Percentiles rank a stretch among this genome's conserved stretches.
These are phyloP conservation scores for Drosophila pseudoobscura DNA, from an alignment of 1,140 invertebrate genomes.

Conservation along the genomic window DNA sequence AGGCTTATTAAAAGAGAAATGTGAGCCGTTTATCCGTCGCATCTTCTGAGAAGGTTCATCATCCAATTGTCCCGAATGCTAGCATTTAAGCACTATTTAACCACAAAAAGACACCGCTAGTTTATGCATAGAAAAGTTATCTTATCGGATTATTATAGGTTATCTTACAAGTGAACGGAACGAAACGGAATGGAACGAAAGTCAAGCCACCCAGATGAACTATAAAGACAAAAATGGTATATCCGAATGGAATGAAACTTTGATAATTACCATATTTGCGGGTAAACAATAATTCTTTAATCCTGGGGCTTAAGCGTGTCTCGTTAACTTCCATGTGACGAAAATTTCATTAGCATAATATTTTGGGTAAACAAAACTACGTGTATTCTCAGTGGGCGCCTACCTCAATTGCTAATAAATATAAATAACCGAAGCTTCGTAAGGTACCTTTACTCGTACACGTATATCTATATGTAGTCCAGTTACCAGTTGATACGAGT, in stretches of 20 bases:
- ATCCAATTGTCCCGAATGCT: no score
- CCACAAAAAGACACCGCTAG: no score
- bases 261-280: not conserved
- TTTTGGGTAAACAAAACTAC: slow-evolving; percentile 26
- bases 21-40: no score
- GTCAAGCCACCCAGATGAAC: no score
- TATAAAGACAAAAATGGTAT: no score
- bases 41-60: not conserved
- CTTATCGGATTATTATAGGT: no score
- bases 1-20: not conserved
- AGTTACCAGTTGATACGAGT: slow-evolving; percentile 24
- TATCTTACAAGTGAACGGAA: no score
- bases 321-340: slow-evolving; percentile 6
- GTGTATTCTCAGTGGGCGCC: slow-evolving; percentile 32
- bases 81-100: no score
- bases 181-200: no score
- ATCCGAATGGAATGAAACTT: no score
- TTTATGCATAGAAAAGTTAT: no score
- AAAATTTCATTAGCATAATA: slow-evolving; percentile 19
- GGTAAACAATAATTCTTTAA: not conserved
- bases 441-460: not conserved
- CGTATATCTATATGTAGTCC: not conserved
- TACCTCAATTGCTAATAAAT: slow-evolving; percentile 46
- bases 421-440: slow-evolving; percentile 32
- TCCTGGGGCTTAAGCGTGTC: not conserved